phyloP scores from a whole-genome alignment of 1,140 invertebrate species.

The Leptonema lineaticorne region DNA sequence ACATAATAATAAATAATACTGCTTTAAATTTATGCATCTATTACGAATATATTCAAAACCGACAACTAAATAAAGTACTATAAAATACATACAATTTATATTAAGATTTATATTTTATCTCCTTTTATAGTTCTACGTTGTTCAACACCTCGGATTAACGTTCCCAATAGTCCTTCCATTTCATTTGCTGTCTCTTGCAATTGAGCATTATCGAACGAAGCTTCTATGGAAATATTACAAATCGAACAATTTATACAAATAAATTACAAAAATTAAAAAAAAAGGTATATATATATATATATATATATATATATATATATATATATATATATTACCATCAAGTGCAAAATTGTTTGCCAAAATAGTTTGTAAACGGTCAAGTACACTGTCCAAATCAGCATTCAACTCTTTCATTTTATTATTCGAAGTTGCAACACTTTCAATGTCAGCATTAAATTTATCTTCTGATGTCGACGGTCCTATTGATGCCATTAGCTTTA shows the following conservation, averaged over 20 bases:
- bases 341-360: constrained; percentile 61
- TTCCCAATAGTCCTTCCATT: constrained; percentile 61
- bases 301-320: not conserved
- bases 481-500: not conserved
- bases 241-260: not conserved
- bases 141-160: constrained; percentile 56
- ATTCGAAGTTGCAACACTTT: constrained; percentile 47
- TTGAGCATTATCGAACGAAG: constrained; percentile 58
- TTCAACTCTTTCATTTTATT: constrained; percentile 57
- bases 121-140: constrained; percentile 44
- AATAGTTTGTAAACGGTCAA: constrained; percentile 62
- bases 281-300: no score
- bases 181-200: constrained; percentile 60
- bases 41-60: no score
- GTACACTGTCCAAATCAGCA: constrained; percentile 60
- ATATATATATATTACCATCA: constrained; percentile 50
- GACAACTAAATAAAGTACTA: no score
- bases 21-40: no score
- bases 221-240: constrained; percentile 52
- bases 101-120: constrained; percentile 40
- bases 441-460: constrained; percentile 50
- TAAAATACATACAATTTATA: no score
- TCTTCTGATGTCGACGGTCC: constrained; percentile 43
- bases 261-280: not conserved
- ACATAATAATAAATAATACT: no score